Conservation (phyloP, 2,797 vertebrate genomes). For the Manis crassicaudata region DNA sequence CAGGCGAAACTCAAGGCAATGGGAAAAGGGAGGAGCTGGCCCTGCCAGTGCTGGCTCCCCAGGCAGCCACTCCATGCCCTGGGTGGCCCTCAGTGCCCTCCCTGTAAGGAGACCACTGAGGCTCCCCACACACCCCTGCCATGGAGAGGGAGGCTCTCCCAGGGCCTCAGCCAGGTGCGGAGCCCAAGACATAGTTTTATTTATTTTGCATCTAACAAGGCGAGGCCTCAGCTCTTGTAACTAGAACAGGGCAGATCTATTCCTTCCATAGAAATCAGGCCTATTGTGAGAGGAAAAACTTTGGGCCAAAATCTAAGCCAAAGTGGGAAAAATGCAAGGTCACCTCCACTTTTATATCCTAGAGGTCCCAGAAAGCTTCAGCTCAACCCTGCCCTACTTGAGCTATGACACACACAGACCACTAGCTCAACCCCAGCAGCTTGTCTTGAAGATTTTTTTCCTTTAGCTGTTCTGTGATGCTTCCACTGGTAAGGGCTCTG, state of each 20-base stretch:
- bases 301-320: neutral
- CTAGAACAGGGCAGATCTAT: neutral
- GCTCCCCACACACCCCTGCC: neutral
- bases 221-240: neutral
- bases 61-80: neutral
- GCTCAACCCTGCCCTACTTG: neutral
- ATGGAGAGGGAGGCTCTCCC: neutral
- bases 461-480: neutral
- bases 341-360: neutral
- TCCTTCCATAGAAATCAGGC: conserved; percentile 16
- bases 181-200: neutral
- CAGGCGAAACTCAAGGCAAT: fast-evolving
- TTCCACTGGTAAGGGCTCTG: neutral
- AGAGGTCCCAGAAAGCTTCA: neutral
- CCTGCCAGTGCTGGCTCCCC: neutral
- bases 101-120: neutral
- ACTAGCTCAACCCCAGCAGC: neutral
- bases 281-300: neutral
- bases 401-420: neutral
- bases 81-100: neutral
- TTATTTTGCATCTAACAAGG: neutral
- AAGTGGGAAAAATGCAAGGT: neutral
- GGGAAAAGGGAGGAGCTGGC: neutral
- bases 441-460: neutral
- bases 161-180: neutral